These are phyloP conservation scores for Halictus ligatus DNA, from an alignment of 2,888 invertebrate species.

Conservation along the genomic window DNA sequence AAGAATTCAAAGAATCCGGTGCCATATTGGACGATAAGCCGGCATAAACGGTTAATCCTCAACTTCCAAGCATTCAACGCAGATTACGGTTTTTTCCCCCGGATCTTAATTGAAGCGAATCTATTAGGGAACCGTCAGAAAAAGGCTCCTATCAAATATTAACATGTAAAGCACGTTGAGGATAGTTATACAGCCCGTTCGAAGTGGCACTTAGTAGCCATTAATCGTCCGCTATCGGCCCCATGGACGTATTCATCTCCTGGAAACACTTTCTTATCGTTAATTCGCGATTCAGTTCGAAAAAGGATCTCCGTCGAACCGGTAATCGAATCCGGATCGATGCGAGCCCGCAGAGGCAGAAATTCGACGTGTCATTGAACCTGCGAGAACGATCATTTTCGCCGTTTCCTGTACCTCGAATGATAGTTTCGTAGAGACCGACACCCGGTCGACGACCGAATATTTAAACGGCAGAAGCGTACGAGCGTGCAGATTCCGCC, in stretches of 20 bases:
- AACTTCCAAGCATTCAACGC: too few relatives aligned
- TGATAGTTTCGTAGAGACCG: not conserved
- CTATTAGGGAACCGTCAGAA: not conserved
- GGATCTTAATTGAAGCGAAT: not conserved
- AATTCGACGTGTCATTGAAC: not conserved
- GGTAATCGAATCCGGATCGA: not conserved
- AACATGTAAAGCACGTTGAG: not conserved
- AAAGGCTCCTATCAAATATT: not conserved
- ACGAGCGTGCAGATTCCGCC: not conserved
- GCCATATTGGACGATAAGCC: too few relatives aligned
- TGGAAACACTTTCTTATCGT: not conserved
- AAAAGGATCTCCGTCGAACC: slow-evolving; percentile 1
- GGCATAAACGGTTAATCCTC: too few relatives aligned
- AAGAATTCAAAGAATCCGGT: too few relatives aligned
- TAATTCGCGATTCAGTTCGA: not conserved
- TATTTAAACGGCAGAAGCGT: slow-evolving; percentile 14
- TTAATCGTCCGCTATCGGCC: not conserved
- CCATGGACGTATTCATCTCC: not conserved
- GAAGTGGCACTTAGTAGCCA: not conserved
- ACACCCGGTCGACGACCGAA: slow-evolving; percentile 38
- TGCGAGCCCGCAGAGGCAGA: not conserved
- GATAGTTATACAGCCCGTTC: not conserved
- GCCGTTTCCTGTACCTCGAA: slow-evolving; percentile 4
- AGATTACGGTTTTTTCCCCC: too few relatives aligned
- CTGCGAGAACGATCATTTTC: not conserved